Evolutionary conservation across 2,888 invertebrate species (phyloP).

Genomic region (Taphrorychus bicolor): DNA sequence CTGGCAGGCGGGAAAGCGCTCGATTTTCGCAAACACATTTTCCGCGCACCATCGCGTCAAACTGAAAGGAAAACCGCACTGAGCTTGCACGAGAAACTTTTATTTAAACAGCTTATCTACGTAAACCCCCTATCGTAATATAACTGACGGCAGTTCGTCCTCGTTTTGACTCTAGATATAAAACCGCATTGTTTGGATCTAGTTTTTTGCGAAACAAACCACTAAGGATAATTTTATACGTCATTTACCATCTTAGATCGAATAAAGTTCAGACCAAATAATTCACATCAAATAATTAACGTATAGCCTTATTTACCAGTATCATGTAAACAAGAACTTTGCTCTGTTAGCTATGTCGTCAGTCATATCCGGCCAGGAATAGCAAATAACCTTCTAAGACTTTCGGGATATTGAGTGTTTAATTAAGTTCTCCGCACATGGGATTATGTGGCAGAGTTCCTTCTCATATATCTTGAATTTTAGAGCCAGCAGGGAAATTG

Average conservation of each 20-base stretch:
- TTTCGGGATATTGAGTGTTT: not conserved
- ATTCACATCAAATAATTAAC: not conserved
- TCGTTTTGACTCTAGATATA: not conserved
- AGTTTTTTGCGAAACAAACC: not conserved
- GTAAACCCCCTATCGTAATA: constrained; percentile 18
- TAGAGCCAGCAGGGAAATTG: not conserved
- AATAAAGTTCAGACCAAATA: too few species aligned
- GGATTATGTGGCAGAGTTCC: not conserved
- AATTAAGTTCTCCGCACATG: not conserved
- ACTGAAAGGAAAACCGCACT: constrained; percentile 25
- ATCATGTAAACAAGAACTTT: not conserved
- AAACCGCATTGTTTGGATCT: not conserved
- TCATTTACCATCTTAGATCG: too few species aligned
- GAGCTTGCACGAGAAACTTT: constrained; percentile 16
- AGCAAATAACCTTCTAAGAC: not conserved
- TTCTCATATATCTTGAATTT: not conserved
- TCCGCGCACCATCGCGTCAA: constrained; percentile 14
- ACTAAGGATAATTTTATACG: too few species aligned
- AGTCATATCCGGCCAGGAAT: not conserved
- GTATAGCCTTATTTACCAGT: not conserved
- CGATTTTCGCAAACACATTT: constrained; percentile 9
- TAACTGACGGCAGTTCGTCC: not conserved
- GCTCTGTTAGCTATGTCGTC: not conserved
- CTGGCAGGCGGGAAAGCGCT: not conserved
- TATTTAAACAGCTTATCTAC: constrained; percentile 31